A percentile compares a stretch with the other conserved stretches of the same genome.
phyloP scores from a whole-genome alignment of 2,797 vertebrate species.

The Telmatherina bonti region DNA sequence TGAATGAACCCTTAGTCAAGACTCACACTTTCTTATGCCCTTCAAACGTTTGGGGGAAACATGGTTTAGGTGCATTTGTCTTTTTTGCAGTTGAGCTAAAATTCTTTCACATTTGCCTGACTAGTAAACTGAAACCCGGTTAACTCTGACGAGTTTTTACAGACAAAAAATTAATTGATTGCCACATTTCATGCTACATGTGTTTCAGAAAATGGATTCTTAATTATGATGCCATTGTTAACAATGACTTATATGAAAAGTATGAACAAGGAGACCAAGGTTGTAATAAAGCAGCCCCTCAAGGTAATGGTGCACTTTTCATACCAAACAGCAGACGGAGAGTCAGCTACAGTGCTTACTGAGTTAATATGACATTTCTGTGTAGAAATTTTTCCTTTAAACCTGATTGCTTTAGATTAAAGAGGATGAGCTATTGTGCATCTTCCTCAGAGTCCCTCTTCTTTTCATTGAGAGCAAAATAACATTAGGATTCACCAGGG shows the following conservation, averaged over 20 bases:
- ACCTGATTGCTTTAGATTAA: slow-evolving; percentile 20
- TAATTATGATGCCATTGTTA: not conserved
- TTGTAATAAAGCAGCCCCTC: not conserved
- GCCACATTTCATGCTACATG: not conserved
- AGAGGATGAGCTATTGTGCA: slow-evolving; percentile 22
- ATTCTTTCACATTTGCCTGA: not conserved
- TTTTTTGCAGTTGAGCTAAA: not conserved
- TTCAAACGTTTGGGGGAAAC: not conserved
- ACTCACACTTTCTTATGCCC: not conserved
- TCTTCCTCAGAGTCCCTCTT: slow-evolving; percentile 35
- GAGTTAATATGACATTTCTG: slow-evolving; percentile 2
- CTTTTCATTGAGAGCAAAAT: slow-evolving; percentile 31
- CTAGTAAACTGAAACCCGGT: not conserved
- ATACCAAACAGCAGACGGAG: slow-evolving; percentile 9
- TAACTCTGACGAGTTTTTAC: too few relatives aligned
- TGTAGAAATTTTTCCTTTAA: slow-evolving; percentile 3
- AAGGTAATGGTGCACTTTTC: not conserved
- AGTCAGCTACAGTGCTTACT: slow-evolving; percentile 8
- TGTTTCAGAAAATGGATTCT: not conserved
- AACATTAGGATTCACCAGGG: slow-evolving; percentile 51
- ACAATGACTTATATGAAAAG: not conserved
- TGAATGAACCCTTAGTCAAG: too few relatives aligned
- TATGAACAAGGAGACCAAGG: not conserved
- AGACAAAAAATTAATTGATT: not conserved
- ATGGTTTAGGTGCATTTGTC: not conserved